Evolutionary conservation across 2,113 vertebrate species (phyloP), one percentile per base, ranked within the genome.

Genomic region (Corvus hawaiiensis): DNA sequence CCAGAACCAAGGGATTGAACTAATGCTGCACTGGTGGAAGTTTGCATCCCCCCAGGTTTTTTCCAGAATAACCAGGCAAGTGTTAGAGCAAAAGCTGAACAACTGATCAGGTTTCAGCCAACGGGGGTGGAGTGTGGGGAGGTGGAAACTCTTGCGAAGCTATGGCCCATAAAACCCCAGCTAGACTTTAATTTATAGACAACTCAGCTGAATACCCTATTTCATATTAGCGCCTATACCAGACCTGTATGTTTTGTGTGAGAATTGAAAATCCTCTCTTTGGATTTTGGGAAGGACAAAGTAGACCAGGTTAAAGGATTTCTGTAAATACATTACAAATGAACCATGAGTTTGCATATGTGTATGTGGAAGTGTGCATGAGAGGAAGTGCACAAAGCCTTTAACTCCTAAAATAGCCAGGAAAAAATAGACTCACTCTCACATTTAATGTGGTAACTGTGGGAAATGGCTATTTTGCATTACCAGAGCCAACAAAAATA

Each of bases 261-360:
- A 80, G 49, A 61, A 64, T 1, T 49, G 63, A 52, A 41, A 93
- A 66, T 56, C n/a, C 6, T 77, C 24, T 66, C 78, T 72, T 39
- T 69, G 66, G 44, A 35, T 69, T 81, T 80, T 48, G 61, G 39
- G 52, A 79, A 76, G 46, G 39, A 66, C 44, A 43, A 69, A 84
- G 33, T 14, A 26, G 73, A 58, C 2, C 26, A 56, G 28, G 61
- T 62, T 19, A 83, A 46, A 94, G 59, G 23, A 74, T 51, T 88
- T 69, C 79, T 77, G 8, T 3, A 66, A 32, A 56, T 16, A 39
- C 6, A 13, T 21, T 55, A 21, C 24, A 46, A 13, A 24, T 55
- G 35, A 55, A 78, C n/a, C 2, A 11, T 5, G 44, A 17, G 13
- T 66, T 66, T 39, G 37, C n/a, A 9, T n/a, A 43, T 0, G 0